These are phyloP conservation scores for Cetoscarus ocellatus DNA, from an alignment of 2,797 vertebrate species.

Conservation along the genomic window DNA sequence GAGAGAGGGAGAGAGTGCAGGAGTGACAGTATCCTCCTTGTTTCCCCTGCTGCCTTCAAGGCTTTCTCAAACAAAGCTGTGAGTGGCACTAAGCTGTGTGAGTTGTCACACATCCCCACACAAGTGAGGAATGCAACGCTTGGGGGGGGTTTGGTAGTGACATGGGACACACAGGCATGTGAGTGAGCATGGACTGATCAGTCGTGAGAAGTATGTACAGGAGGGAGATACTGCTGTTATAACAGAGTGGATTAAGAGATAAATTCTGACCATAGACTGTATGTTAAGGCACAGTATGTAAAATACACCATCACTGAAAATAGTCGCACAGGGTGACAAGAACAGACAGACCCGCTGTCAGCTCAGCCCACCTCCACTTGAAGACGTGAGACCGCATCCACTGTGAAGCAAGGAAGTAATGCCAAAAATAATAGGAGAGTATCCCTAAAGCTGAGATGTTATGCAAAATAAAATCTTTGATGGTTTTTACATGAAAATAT, in stretches of 20 bases:
- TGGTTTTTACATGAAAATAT: too few species aligned
- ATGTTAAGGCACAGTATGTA: constrained; percentile 22
- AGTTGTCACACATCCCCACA: constrained; percentile 79
- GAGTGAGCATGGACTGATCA: constrained; percentile 38
- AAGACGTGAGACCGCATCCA: too few species aligned
- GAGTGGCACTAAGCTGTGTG: constrained; percentile 77
- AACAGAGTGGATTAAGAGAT: constrained; percentile 54
- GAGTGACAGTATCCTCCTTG: constrained; percentile 55
- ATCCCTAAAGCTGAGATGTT: too few species aligned
- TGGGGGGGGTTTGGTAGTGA: constrained; percentile 36
- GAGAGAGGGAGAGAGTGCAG: constrained; percentile 12
- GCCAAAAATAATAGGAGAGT: too few species aligned
- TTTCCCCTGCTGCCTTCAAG: constrained; percentile 63
- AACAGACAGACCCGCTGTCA: too few species aligned
- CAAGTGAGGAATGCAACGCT: constrained; percentile 66
- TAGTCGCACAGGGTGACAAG: too few species aligned
- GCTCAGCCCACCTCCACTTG: too few species aligned
- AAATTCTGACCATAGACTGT: constrained; percentile 59
- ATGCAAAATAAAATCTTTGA: too few species aligned
- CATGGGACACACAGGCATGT: constrained; percentile 66
- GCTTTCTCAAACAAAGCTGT: constrained; percentile 66
- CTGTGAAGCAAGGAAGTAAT: too few species aligned
- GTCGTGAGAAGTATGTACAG: constrained; percentile 57
- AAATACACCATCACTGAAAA: too few species aligned
- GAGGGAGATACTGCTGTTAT: constrained; percentile 68